These are phyloP conservation scores for Astur gentilis DNA, from an alignment of 2,113 vertebrate genomes.

Conservation along the genomic window DNA sequence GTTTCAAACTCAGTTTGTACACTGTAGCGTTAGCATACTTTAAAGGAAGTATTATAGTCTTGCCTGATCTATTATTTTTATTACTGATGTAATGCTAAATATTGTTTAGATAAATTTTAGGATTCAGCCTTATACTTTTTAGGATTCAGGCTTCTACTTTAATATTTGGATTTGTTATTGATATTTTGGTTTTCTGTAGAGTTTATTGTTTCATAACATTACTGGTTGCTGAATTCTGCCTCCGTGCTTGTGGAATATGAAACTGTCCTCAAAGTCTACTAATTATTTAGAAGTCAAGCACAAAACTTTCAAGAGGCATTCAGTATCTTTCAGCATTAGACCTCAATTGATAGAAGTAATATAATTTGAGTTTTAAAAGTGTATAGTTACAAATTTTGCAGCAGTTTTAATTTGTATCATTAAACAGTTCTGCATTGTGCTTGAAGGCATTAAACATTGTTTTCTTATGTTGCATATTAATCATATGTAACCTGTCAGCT, in stretches of 20 bases:
- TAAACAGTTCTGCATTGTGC: neutral
- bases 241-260: neutral
- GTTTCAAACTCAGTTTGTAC: neutral
- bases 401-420: neutral
- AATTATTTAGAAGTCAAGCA: neutral
- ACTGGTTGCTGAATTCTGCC: neutral
- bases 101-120: neutral
- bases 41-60: neutral
- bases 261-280: neutral
- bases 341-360: neutral
- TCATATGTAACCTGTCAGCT: neutral
- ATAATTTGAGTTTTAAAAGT: neutral
- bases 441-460: neutral
- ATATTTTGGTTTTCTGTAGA: neutral
- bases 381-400: neutral
- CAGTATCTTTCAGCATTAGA: neutral
- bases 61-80: neutral
- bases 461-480: neutral
- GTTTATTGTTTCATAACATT: neutral
- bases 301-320: neutral
- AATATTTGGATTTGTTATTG: neutral
- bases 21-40: neutral
- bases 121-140: neutral
- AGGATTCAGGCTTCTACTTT: neutral
- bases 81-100: neutral